These are phyloP conservation scores for Eupeodes latifasciatus DNA, from an alignment of 2,888 invertebrate genomes.

Conservation along the genomic window DNA sequence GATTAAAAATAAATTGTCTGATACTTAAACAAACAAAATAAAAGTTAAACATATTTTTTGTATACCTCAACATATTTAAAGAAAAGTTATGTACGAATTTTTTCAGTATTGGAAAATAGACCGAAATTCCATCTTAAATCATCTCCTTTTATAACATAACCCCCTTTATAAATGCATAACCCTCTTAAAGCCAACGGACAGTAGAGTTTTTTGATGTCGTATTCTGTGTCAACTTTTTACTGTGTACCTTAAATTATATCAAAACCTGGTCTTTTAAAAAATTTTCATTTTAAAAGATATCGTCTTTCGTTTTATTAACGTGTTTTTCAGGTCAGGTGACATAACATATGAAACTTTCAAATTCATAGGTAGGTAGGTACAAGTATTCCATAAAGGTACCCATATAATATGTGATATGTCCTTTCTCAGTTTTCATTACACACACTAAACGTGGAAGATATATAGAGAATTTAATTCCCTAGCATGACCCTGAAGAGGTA, in stretches of 20 bases:
- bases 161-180: no score
- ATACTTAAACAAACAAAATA: no score
- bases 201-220: no score
- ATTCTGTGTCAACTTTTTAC: not conserved
- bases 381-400: conserved; percentile 2
- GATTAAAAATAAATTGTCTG: no score
- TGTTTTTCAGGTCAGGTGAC: conserved; percentile 74
- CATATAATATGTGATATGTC: conserved; percentile 37
- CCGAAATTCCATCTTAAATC: no score
- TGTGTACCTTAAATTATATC: not conserved
- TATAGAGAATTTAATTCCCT: conserved; percentile 62
- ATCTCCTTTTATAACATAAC: no score
- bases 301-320: conserved; percentile 72
- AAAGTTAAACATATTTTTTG: no score
- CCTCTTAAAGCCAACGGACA: no score
- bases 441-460: conserved; percentile 44
- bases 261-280: conserved; percentile 37
- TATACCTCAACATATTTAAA: no score
- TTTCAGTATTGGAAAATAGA: no score
- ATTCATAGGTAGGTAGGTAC: conserved; percentile 36
- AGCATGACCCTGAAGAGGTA: conserved; percentile 69
- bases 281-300: conserved; percentile 35
- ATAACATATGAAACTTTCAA: conserved; percentile 68
- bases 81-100: no score
- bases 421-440: conserved; percentile 58